Evolutionary conservation across 2,888 invertebrate species (phyloP).

Genomic region (Sarcophaga carnaria): DNA sequence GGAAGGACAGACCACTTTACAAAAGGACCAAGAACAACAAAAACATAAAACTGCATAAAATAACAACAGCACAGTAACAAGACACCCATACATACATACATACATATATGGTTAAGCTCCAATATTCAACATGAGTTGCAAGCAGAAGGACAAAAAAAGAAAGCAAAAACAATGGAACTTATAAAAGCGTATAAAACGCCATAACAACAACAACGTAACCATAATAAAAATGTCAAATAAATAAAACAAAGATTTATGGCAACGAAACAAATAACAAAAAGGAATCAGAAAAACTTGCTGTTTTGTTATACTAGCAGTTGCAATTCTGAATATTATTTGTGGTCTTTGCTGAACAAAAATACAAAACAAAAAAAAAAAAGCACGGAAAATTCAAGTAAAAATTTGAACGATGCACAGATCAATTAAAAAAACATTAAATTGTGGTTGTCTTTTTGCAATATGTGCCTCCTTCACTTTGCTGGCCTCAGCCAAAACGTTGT

Average conservation of each 20-base stretch:
- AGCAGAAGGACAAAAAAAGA: slow-evolving; percentile 21
- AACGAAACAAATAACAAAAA: slow-evolving; percentile 35
- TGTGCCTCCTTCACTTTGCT: slow-evolving; percentile 26
- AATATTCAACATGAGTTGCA: slow-evolving; percentile 51
- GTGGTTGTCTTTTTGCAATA: background rate
- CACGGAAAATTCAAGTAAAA: background rate
- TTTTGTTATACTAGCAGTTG: no score
- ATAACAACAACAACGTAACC: slow-evolving; percentile 45
- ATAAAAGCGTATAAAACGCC: slow-evolving; percentile 48
- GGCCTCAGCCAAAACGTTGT: background rate
- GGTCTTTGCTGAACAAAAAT: background rate
- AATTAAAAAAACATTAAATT: background rate
- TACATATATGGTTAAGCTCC: slow-evolving; percentile 42
- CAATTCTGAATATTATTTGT: background rate
- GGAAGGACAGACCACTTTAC: slow-evolving; percentile 10
- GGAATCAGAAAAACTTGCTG: background rate
- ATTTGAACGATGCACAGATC: background rate
- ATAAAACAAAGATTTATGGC: slow-evolving; percentile 65
- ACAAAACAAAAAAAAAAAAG: no score
- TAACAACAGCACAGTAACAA: background rate
- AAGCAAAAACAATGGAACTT: background rate
- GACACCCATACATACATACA: slow-evolving; percentile 17
- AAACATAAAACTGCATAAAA: slow-evolving; percentile 50
- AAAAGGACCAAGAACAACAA: slow-evolving; percentile 3
- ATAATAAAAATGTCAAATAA: slow-evolving; percentile 68